Conservation (phyloP, 2,113 vertebrate species). For the Todiramphus saurophagus region DNA sequence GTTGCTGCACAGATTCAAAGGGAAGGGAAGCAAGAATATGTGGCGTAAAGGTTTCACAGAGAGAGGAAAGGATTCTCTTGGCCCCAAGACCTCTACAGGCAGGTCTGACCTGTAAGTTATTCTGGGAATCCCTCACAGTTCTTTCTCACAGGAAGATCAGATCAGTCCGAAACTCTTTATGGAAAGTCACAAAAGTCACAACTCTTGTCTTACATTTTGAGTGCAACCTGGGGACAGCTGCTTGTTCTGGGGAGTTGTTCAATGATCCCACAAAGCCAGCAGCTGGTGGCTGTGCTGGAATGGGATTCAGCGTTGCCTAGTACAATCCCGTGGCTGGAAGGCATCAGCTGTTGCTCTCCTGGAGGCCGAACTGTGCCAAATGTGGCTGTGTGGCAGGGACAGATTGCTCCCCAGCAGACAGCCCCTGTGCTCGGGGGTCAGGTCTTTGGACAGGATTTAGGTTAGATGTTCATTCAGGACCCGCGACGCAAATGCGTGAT, state of each 20-base stretch:
- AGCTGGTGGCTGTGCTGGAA: neutral
- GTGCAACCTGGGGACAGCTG: neutral
- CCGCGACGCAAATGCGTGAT: rapidly evolving
- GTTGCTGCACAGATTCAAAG: neutral
- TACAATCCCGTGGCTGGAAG: neutral
- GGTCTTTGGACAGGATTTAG: neutral
- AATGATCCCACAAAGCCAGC: neutral
- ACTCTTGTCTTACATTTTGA: neutral
- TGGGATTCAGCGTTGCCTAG: neutral
- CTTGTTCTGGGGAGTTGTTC: neutral
- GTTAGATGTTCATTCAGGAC: neutral
- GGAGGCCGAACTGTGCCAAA: neutral
- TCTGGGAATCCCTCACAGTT: neutral
- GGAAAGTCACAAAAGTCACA: neutral
- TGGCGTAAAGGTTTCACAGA: neutral
- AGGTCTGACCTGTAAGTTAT: neutral
- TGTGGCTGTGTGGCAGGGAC: neutral
- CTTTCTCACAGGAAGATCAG: neutral
- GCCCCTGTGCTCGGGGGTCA: neutral
- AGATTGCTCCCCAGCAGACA: neutral
- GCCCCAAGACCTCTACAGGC: neutral
- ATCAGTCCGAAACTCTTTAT: neutral
- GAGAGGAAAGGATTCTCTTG: neutral
- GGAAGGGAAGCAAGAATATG: neutral
- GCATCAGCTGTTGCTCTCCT: neutral